Base-by-base conservation (phyloP, 1,140 invertebrate genomes). In the Drosophila bocqueti region DNA sequence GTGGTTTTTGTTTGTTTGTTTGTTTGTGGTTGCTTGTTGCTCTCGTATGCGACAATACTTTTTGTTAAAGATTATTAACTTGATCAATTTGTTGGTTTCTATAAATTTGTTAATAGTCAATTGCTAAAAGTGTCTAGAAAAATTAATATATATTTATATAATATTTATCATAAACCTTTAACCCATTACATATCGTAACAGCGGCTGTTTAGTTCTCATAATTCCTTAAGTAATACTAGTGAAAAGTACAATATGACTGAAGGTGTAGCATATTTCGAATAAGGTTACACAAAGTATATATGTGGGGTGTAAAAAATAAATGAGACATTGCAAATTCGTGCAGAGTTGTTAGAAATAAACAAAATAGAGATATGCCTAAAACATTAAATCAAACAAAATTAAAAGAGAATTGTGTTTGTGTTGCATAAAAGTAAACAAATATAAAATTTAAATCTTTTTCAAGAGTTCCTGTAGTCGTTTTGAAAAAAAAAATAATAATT, bases 101-200 rank as follows among this genome's bases (percentile, higher is more conserved):
- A 79, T 69, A 73, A 78, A 82, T 78, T 76, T 69, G 77, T 83
- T 52, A 74, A 85, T 81, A 83, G 75, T 83, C 81, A 83, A 68
- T 83, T 83, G 78, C 81, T 83, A 83, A 83, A 89, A 89, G 73
- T 83, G 77, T 66, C 77, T 87, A 87, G 64, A 83, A 83, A 80
- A 89, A 75, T 81, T 67, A 64, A 78, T 67, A 80, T 76, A 85
- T 55, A 55, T 55, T 65, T 43, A 66, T 83, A 24, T 24, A 24
- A 63, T 83, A 63, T 68, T 47, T 66, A 65, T 79, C 69, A 67
- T 81, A 77, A 55, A 58, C 52, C 40, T 55, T 60, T 63, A 64
- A 65, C 46, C 57, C 52, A 55, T 78, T 77, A 66, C 47, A 47
- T 55, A 18, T 16, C 58, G 65, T 76, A 76, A 57, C 76, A 69